A percentile compares a stretch with the other conserved stretches of the same genome.
phyloP scores from a whole-genome alignment of 2,797 vertebrate genomes.

The Arnoldichthys spilopterus region DNA sequence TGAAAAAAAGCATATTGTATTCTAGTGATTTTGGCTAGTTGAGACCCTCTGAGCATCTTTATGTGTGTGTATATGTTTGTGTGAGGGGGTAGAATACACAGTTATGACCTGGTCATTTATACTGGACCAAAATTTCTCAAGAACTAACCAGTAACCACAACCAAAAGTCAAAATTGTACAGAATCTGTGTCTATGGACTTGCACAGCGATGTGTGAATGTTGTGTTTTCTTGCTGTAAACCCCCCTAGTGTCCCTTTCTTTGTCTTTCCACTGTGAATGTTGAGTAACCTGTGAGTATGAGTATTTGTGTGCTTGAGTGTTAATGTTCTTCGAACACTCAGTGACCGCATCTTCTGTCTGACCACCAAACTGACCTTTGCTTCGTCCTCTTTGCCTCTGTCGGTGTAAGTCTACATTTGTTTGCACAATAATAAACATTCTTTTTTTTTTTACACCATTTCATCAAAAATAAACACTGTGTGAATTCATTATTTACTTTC shows the following conservation, averaged over 20 bases:
- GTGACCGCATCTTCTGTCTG: slow-evolving; percentile 11
- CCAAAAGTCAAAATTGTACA: slow-evolving; percentile 37
- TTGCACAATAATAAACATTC: slow-evolving; percentile 67
- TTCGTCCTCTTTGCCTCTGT: slow-evolving; percentile 31
- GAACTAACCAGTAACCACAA: slow-evolving; percentile 33
- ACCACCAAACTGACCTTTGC: slow-evolving; percentile 37
- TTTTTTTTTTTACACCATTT: slow-evolving; percentile 43
- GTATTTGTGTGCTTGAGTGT: slow-evolving; percentile 2
- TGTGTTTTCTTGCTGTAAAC: slow-evolving; percentile 51
- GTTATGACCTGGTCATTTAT: slow-evolving; percentile 31
- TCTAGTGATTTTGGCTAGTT: background rate
- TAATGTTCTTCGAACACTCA: slow-evolving; percentile 28
- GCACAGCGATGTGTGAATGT: slow-evolving; percentile 45
- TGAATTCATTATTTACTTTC: background rate
- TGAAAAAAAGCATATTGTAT: background rate
- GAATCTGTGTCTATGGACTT: slow-evolving; percentile 43
- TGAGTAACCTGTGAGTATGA: slow-evolving; percentile 33
- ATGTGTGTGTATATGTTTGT: too few species aligned
- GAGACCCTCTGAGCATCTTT: background rate
- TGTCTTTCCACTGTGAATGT: slow-evolving; percentile 43
- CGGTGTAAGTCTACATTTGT: slow-evolving; percentile 57
- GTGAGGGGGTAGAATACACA: background rate
- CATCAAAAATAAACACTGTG: background rate
- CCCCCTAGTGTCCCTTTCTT: slow-evolving; percentile 27
- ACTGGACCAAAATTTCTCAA: slow-evolving; percentile 51